Evolutionary conservation across 2,113 vertebrate genomes (phyloP), one percentile per base, ranked within the genome.

Genomic region (Rhea americana): DNA sequence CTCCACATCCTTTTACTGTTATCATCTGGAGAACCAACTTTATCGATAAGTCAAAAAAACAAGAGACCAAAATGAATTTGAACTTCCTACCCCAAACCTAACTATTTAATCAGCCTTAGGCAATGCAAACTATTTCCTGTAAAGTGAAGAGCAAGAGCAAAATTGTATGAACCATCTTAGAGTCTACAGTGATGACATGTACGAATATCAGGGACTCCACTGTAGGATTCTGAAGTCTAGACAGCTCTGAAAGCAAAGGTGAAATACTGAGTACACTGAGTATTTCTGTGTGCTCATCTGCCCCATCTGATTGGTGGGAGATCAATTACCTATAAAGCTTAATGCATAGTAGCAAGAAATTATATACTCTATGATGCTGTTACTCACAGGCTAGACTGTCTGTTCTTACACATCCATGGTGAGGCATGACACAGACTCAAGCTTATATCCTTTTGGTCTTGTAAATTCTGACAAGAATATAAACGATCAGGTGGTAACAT

Each of bases 281-380:
- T 43, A 20, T 19, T 14, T 28, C 19, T 22, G 19, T 63, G 59
- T 51, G 16, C 22, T 85, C 32, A 39, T 13, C 20, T 88, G 51
- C n/a, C 21, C 32, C 0, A 0, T 74, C 45, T 66, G 35, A 14
- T 22, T 62, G 32, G 22, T 51, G 50, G 30, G 22, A 92, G 4
- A 39, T 20, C 1, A 74, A 67, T 55, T 74, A 39, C 13, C 5
- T 24, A 41, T 24, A 22, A 82, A 85, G 19, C 9, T 39, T 6
- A 39, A 39, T 6, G 2, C 0, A 0, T 3, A 18, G 17, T 35
- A 80, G 22, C 12, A 55, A 76, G 32, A 68, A 77, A 10, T 45
- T 24, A 66, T 50, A 14, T n/a, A 22, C 10, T 37, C 66, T 51
- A 22, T 41, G n/a, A 17, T 73, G 20, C 17, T 35, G 35, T 47